A percentile compares a stretch with the other conserved stretches of the same genome.
phyloP scores from a whole-genome alignment of 2,888 invertebrate genomes.

The Macrosoma leucophasiata region DNA sequence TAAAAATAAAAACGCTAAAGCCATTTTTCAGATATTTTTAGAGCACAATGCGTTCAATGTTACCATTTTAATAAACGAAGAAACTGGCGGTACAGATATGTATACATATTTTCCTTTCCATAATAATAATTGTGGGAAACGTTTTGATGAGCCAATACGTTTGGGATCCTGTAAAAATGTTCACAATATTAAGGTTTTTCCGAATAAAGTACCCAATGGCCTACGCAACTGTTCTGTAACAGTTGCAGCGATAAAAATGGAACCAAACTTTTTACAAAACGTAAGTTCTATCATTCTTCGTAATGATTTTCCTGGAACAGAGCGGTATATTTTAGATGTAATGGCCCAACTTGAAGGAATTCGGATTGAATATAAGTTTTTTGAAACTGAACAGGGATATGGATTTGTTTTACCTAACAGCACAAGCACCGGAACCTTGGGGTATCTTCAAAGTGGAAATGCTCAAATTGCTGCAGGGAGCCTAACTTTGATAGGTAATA shows the following conservation, averaged over 20 bases:
- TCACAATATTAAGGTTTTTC: constrained; percentile 24
- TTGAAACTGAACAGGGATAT: constrained; percentile 21
- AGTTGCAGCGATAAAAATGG: constrained; percentile 35
- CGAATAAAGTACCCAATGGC: constrained; percentile 19
- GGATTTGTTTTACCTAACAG: constrained; percentile 40
- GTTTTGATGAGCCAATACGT: constrained; percentile 27
- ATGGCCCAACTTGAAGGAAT: constrained; percentile 34
- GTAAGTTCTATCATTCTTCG: constrained; percentile 29
- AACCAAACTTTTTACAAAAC: constrained; percentile 33
- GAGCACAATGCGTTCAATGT: constrained; percentile 35
- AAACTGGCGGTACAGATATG: constrained; percentile 20
- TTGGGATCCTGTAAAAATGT: constrained; percentile 34
- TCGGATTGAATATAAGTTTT: constrained; percentile 30
- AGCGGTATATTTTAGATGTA: constrained; percentile 42
- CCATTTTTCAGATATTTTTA: constrained; percentile 32
- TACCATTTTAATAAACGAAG: constrained; percentile 29
- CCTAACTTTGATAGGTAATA: constrained; percentile 38
- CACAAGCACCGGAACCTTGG: constrained; percentile 38
- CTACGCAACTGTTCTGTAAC: constrained; percentile 37
- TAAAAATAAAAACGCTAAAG: constrained; percentile 20
- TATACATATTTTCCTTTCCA: constrained; percentile 40
- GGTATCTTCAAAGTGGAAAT: constrained; percentile 31
- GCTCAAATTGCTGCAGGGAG: constrained; percentile 42
- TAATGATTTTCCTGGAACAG: constrained; percentile 39
- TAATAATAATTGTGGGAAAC: constrained; percentile 36